Conservation (phyloP, 2,888 invertebrate genomes). For the Drosophila formosana region DNA sequence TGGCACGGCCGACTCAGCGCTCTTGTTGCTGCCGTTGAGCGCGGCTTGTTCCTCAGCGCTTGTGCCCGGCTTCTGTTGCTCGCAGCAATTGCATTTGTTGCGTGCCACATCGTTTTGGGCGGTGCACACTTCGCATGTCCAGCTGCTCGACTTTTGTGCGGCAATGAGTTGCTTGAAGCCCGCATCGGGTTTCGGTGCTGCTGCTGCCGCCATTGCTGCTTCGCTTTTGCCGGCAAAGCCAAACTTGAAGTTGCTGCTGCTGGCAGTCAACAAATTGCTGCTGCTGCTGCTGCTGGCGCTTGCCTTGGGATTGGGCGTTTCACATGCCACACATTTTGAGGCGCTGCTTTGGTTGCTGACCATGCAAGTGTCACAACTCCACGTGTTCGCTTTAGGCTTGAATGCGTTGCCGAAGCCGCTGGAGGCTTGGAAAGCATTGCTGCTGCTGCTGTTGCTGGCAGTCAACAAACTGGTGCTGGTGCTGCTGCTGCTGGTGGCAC, state of each 20-base stretch:
- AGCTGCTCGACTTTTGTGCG: slow-evolving; percentile 84
- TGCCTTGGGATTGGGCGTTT: slow-evolving; percentile 85
- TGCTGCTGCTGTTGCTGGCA: not conserved
- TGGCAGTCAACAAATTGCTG: not conserved
- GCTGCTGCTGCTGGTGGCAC: slow-evolving; percentile 1
- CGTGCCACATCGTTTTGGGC: slow-evolving; percentile 86
- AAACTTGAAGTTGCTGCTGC: slow-evolving; percentile 51
- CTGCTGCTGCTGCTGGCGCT: slow-evolving; percentile 9
- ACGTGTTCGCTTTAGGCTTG: slow-evolving; percentile 86
- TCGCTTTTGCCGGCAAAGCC: slow-evolving; percentile 44
- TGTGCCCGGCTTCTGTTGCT: slow-evolving; percentile 86
- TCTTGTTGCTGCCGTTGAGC: not conserved
- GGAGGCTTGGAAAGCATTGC: not conserved
- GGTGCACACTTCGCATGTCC: slow-evolving; percentile 88
- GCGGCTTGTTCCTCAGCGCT: slow-evolving; percentile 15
- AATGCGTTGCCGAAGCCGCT: slow-evolving; percentile 85
- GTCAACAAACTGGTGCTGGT: not conserved
- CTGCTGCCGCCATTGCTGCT: not conserved
- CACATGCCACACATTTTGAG: slow-evolving; percentile 87
- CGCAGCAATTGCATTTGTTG: slow-evolving; percentile 87
- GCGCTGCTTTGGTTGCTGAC: slow-evolving; percentile 86
- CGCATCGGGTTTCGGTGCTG: slow-evolving; percentile 62
- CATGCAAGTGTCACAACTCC: slow-evolving; percentile 88
- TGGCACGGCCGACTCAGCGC: slow-evolving; percentile 55
- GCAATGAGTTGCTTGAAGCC: slow-evolving; percentile 83